Evolutionary conservation across 2,113 vertebrate species (phyloP).

Genomic region (Diphyllodes magnificus): DNA sequence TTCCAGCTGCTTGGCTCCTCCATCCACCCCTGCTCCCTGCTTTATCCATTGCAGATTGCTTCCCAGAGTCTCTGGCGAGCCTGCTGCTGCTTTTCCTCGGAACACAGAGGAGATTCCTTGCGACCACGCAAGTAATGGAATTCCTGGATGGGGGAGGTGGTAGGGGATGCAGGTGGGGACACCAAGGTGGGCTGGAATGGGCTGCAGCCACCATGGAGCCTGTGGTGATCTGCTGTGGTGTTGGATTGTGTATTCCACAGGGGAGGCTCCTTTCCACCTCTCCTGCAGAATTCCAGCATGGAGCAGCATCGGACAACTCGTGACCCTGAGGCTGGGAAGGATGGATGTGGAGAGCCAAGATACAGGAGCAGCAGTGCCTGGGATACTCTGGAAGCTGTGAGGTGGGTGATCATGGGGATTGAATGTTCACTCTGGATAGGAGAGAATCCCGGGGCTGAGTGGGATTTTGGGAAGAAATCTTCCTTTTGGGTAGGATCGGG

Average conservation of each 20-base stretch:
- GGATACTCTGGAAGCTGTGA: not conserved
- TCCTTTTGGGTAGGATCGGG: not conserved
- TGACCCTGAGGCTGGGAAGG: not conserved
- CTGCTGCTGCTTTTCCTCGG: accelerated
- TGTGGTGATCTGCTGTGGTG: not conserved
- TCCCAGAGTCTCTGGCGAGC: not conserved
- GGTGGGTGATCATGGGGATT: not conserved
- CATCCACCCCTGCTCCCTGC: accelerated
- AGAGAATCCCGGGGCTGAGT: not conserved
- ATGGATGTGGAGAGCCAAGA: not conserved
- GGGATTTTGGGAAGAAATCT: not conserved
- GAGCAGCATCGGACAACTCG: accelerated
- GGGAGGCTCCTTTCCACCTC: not conserved
- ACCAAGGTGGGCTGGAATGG: not conserved
- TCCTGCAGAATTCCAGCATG: accelerated
- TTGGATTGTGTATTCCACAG: not conserved
- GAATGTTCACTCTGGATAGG: not conserved
- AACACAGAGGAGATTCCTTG: accelerated
- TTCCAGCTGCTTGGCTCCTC: not conserved
- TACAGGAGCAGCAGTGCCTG: not conserved
- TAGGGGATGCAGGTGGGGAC: not conserved
- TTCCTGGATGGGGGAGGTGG: accelerated
- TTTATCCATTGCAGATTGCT: not conserved
- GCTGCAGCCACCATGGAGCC: not conserved
- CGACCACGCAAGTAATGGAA: not conserved